Evolutionary conservation across 2,888 invertebrate species (phyloP).

Genomic region (Rhorus exstirpatorius): DNA sequence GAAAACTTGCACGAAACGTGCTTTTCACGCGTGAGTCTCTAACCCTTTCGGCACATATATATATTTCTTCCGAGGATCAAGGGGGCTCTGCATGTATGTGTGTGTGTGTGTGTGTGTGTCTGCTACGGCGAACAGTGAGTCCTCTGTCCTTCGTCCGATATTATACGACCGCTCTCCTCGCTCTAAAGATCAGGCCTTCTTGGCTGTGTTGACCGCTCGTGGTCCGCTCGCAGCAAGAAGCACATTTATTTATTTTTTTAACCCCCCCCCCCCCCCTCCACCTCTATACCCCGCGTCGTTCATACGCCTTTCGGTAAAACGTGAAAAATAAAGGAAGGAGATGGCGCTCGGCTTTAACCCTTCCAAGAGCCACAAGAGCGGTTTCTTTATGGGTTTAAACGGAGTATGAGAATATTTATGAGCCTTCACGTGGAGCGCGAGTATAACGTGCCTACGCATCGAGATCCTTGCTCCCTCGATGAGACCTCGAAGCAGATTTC

Average conservation of each 20-base stretch:
- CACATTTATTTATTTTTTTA: constrained; percentile 69
- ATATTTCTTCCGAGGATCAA: constrained; percentile 11
- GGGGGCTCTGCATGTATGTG: constrained; percentile 1
- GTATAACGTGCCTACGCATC: constrained; percentile 71
- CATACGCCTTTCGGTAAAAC: constrained; percentile 57
- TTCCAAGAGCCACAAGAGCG: constrained; percentile 81
- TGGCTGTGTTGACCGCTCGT: constrained; percentile 70
- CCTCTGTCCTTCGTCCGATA: constrained; percentile 77
- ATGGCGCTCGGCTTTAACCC: constrained; percentile 80
- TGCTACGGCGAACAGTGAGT: constrained; percentile 77
- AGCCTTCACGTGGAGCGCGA: constrained; percentile 78
- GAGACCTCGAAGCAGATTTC: constrained; percentile 66
- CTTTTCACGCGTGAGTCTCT: constrained; percentile 51
- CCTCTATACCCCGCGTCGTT: constrained; percentile 17
- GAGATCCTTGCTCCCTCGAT: constrained; percentile 57
- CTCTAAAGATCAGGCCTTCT: constrained; percentile 68
- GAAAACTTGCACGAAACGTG: constrained; percentile 61
- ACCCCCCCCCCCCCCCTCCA: constrained; percentile 18
- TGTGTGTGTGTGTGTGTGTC: constrained; percentile 18
- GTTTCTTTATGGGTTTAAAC: constrained; percentile 84
- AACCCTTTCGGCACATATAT: constrained; percentile 77
- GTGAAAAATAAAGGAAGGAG: constrained; percentile 71
- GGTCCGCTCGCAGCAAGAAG: constrained; percentile 63
- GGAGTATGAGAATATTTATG: constrained; percentile 83
- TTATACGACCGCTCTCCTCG: constrained; percentile 69